Conservation (phyloP, 1,140 invertebrate genomes). For the Ostrea denselamellosa region DNA sequence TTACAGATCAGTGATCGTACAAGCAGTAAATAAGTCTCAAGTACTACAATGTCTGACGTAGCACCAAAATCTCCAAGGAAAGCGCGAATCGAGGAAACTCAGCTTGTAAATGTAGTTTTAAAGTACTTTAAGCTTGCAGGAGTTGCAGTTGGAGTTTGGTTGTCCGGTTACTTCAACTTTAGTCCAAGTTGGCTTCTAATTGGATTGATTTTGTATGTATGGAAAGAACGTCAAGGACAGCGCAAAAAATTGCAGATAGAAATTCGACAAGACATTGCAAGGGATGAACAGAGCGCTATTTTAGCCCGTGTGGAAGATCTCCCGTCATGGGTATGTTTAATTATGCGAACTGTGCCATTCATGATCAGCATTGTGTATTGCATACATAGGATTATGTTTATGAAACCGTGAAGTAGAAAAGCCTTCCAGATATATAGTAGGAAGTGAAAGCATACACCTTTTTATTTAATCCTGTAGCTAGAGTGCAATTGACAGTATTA, state of each 20-base stretch:
- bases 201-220: constrained; percentile 88
- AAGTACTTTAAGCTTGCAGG: constrained; percentile 73
- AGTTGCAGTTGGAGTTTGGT: constrained; percentile 81
- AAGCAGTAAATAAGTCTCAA: not conserved
- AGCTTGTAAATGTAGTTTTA: constrained; percentile 64
- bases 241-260: constrained; percentile 87
- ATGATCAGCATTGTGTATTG: not conserved
- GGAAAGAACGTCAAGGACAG: constrained; percentile 88
- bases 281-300: constrained; percentile 92
- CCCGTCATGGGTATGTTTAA: constrained; percentile 90
- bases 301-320: constrained; percentile 90
- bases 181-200: constrained; percentile 92
- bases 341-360: not conserved
- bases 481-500: no score
- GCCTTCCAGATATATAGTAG: not conserved
- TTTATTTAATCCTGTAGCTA: no score
- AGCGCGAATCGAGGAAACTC: constrained; percentile 68
- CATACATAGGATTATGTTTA: not conserved
- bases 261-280: constrained; percentile 88
- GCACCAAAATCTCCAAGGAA: constrained; percentile 54
- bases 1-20: not conserved
- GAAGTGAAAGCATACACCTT: no score
- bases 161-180: constrained; percentile 91
- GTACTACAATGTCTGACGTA: constrained; percentile 47
- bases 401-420: not conserved